phyloP scores from a whole-genome alignment of 2,888 invertebrate species.

The Acronicta leporina region DNA sequence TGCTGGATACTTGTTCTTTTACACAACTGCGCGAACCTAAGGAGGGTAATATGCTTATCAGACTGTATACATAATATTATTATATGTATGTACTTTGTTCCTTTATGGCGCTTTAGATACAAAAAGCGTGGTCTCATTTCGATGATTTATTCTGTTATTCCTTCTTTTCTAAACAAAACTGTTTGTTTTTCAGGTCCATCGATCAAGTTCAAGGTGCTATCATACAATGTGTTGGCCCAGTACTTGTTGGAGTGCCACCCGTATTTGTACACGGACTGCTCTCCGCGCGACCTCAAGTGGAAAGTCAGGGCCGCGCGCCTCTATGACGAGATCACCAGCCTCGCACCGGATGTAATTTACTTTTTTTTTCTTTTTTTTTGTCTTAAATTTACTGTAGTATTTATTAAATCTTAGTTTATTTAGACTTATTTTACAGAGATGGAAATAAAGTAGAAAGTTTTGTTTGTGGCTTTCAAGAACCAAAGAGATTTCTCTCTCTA shows the following conservation, averaged over 20 bases:
- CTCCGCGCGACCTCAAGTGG: conserved; percentile 91
- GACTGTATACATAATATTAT: too few species aligned
- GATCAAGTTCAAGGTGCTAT: conserved; percentile 91
- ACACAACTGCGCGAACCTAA: too few species aligned
- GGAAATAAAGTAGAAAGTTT: not conserved
- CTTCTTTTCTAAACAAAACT: too few species aligned
- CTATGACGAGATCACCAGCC: conserved; percentile 80
- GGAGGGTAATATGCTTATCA: too few species aligned
- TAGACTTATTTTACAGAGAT: too few species aligned
- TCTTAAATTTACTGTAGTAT: too few species aligned
- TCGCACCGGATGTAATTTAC: conserved; percentile 86
- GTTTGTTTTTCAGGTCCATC: conserved; percentile 64
- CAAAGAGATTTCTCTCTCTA: too few species aligned
- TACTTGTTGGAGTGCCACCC: conserved; percentile 92
- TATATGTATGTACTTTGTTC: too few species aligned
- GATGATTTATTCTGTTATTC: too few species aligned
- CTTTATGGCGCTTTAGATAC: too few species aligned
- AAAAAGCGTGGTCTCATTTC: too few species aligned
- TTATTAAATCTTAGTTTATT: too few species aligned
- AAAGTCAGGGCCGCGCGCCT: conserved; percentile 88
- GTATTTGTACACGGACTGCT: conserved; percentile 91
- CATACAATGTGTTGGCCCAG: conserved; percentile 97
- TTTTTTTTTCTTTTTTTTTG: not conserved
- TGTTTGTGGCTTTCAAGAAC: not conserved
- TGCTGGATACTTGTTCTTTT: not conserved